Base-by-base conservation (phyloP, 1,140 invertebrate genomes). In the Colletes latitarsis region DNA sequence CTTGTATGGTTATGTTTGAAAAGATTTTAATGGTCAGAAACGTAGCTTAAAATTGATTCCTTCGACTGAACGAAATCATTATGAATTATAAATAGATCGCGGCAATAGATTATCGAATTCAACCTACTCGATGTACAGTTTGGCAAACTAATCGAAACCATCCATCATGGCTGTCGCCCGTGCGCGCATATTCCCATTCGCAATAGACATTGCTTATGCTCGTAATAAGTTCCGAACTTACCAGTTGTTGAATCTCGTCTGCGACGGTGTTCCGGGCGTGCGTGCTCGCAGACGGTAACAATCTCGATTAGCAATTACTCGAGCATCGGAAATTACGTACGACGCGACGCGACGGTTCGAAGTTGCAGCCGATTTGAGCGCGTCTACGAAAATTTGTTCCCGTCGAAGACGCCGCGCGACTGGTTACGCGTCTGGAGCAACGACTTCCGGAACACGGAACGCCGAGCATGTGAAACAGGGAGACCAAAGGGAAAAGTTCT, bases 271-370 rank as follows among this genome's bases (percentile, higher is more conserved):
- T 67, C 43, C 10, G 17, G 30, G 0, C 4, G 10, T 0, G 6
- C 4, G 12, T 52, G 3, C n/a, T 53, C 55, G 58, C 21, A 46
- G 49, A 53, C 43, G 10, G 39, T 21, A 30, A 41, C 58, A 49
- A 69, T 77, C 19, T 69, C 68, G 68, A 78, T 78, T 78, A 78
- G 49, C 49, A 41, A 78, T 78, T 70, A 21, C 21, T 30, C 3
- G 19, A 39, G 21, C 49, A 30, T 21, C 49, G 41, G 21, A 19
- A 55, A 60, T 41, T 14, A 15, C 55, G 17, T 30, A 30, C 30
- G 30, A 30, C 9, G 9, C 30, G 30, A 30, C 9, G 9, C 19
- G 19, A 2, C 6, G 15, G 14, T 2, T 53, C 71, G 57, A 30
- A 4, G 43, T 41, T 17, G 17, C 41, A 15, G 41, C 5, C 64